Percentiles rank a stretch among this genome's conserved stretches.
phyloP scores from a whole-genome alignment of 2,113 vertebrate genomes.

The Romanogobio albipinnatus region DNA sequence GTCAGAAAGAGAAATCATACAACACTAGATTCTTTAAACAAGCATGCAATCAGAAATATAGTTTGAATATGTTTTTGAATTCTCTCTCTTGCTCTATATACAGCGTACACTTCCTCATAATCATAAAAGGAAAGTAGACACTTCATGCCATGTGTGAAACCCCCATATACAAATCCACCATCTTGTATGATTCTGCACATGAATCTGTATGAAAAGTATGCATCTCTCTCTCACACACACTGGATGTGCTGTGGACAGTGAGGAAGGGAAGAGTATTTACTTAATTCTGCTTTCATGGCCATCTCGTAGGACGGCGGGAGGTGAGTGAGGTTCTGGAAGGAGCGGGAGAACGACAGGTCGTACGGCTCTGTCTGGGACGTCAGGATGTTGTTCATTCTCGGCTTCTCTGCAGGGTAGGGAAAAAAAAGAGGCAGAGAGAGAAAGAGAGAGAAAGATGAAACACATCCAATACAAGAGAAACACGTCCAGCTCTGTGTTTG shows the following conservation, averaged over 20 bases:
- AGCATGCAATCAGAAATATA: too few relatives aligned
- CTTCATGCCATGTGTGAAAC: too few relatives aligned
- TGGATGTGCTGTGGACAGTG: conserved; percentile 48
- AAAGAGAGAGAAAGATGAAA: conserved; percentile 19
- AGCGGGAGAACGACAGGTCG: conserved; percentile 93
- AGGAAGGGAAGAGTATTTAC: conserved; percentile 89
- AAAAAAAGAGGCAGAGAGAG: neutral
- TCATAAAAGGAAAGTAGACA: too few relatives aligned
- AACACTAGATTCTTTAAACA: too few relatives aligned
- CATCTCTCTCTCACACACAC: neutral
- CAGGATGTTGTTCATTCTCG: conserved; percentile 94
- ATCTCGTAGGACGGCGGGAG: conserved; percentile 93
- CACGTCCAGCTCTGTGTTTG: neutral
- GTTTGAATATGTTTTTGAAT: too few relatives aligned
- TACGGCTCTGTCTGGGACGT: conserved; percentile 96
- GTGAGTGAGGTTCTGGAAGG: conserved; percentile 97
- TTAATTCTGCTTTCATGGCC: conserved; percentile 86
- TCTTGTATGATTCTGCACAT: neutral
- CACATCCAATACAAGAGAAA: neutral
- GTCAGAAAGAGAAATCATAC: neutral
- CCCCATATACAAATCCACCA: neutral
- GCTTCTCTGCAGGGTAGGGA: conserved; percentile 80
- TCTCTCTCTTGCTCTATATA: too few relatives aligned
- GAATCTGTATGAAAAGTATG: neutral
- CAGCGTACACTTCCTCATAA: too few relatives aligned